Evolutionary conservation across 2,113 vertebrate genomes (phyloP).

Genomic region (Brachyhypopomus occidentalis): DNA sequence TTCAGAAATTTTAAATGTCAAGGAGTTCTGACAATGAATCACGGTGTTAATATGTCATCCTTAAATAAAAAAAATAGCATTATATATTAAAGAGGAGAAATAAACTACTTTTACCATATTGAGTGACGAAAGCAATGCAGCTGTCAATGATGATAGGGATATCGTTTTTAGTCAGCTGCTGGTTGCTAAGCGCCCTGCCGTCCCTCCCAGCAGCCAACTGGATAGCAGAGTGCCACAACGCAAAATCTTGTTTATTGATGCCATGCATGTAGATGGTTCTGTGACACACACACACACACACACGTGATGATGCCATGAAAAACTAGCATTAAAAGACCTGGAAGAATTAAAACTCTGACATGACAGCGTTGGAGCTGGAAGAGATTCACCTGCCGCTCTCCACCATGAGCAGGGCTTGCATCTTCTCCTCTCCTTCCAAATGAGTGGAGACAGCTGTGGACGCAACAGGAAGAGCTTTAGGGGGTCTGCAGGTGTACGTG

Average conservation of each 20-base stretch:
- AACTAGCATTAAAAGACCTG: not conserved
- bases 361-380: not conserved
- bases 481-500: not conserved
- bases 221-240: constrained; percentile 90
- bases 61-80: no score
- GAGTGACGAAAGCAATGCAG: constrained; percentile 96
- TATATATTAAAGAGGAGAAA: not conserved
- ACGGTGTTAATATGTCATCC: no score
- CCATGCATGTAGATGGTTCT: constrained; percentile 93
- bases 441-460: constrained; percentile 83
- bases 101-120: constrained; percentile 83
- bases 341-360: constrained; percentile 35
- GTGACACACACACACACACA: constrained; percentile 23
- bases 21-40: no score
- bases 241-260: constrained; percentile 87
- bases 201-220: constrained; percentile 90
- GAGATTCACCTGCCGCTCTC: constrained; percentile 87
- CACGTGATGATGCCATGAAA: not conserved
- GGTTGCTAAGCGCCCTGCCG: constrained; percentile 87
- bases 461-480: constrained; percentile 21
- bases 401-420: constrained; percentile 88
- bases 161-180: constrained; percentile 95
- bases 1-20: no score
- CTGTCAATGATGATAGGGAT: constrained; percentile 93
- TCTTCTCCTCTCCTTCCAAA: constrained; percentile 86